Evolutionary conservation across 2,888 invertebrate species (phyloP), one percentile per base, ranked within the genome.

Genomic region (Acrobasis repandana): DNA sequence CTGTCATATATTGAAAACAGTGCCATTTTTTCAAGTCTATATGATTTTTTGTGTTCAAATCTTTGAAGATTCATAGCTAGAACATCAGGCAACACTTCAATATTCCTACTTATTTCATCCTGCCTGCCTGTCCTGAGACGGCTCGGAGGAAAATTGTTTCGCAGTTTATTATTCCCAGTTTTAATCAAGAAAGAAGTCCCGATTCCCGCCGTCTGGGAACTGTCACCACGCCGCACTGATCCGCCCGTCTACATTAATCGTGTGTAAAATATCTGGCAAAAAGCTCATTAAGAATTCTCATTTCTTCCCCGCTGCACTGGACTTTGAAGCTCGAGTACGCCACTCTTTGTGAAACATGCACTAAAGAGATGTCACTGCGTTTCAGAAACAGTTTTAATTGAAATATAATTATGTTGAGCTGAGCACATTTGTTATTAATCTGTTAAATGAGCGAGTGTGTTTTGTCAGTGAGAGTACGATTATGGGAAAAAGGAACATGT

Each of bases 151-250:
- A 80, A 86, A 88, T 87, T 88, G 85, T 89, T 87, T 86, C 83
- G 77, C 76, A 85, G 85, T 88, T 89, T 87, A 89, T 88, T 89
- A 90, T 90, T 86, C 84, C 76, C 75, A 84, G 85, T 89, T 90
- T 90, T 90, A 90, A 90, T 90, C 88, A 90, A 89, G 87, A 82
- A 82, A 82, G 82, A 82, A 80, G 77, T 76, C 74, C 73, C 68
- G 73, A 70, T 67, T 71, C 50, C 70, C 75, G 77, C 73, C 73
- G 84, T 83, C 87, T 86, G 82, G 81, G 76, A 80, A 82, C 76
- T 77, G 79, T 80, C 79, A 38, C 76, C 74, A 77, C 76, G 73
- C 75, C 73, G 68, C 75, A 72, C 69, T 74, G 75, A 77, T 79
- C 77, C 75, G 71, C 71, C 74, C 76, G 70, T 76, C 71, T 67